Evolutionary conservation across 92 coral and sea anemone genomes (phyloP).

Genomic region (Zoanthus sansibaricus): DNA sequence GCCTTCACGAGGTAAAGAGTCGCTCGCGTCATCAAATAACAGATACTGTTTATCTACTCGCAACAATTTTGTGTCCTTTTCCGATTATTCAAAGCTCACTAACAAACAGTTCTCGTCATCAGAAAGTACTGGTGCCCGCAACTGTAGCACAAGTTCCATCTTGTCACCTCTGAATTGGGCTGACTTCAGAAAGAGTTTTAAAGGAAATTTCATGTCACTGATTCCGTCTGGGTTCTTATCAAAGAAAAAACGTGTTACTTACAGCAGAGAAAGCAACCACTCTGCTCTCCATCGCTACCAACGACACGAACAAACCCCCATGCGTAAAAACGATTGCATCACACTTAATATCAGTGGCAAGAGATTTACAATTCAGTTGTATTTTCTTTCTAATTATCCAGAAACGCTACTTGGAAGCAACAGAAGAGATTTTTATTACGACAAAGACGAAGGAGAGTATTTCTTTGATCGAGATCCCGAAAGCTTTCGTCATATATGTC

Average conservation of each 20-base stretch:
- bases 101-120: slow-evolving; percentile 1
- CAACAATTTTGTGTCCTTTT: neutral
- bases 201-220: slow-evolving; percentile 70
- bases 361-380: slow-evolving; percentile 73
- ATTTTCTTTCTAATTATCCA: slow-evolving; percentile 76
- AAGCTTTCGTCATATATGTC: slow-evolving; percentile 83
- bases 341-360: slow-evolving; percentile 77
- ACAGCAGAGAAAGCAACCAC: neutral
- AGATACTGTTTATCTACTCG: neutral
- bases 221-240: slow-evolving; percentile 60
- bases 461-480: slow-evolving; percentile 92
- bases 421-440: slow-evolving; percentile 62
- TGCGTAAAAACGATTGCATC: slow-evolving; percentile 67
- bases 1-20: neutral
- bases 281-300: slow-evolving; percentile 8
- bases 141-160: slow-evolving; percentile 26
- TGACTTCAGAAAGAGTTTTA: slow-evolving; percentile 7
- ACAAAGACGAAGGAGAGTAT: slow-evolving; percentile 59
- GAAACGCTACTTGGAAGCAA: slow-evolving; percentile 77
- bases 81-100: neutral
- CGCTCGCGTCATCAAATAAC: neutral
- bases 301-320: slow-evolving; percentile 64
- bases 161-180: slow-evolving; percentile 11
- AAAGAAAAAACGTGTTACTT: slow-evolving; percentile 34
- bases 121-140: neutral